Base-by-base conservation (phyloP, 2,113 vertebrate species). In the Aegithalos caudatus region DNA sequence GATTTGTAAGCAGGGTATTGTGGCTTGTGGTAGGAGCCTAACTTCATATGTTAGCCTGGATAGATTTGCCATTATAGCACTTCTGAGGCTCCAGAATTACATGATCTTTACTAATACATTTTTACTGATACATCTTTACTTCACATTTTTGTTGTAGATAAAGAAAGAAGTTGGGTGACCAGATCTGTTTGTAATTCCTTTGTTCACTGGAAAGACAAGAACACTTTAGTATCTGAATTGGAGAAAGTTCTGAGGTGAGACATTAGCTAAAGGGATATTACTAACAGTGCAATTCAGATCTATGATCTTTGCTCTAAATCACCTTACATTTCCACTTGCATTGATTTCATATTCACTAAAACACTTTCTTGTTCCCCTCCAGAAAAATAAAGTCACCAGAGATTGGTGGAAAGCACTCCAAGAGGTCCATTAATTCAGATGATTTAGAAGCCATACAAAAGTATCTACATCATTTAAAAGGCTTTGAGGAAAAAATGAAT, bases 321-420 rank as follows among this genome's bases (percentile, higher is more conserved):
- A 88, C 79, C 54, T 90, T 71, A 88, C 81, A 74, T 90, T 95
- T 97, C 89, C 44, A 77, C 91, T 97, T 91, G 40, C 79, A 79
- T 84, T 92, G 80, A 94, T 95, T 94, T 96, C 71, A 67, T 95
- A 95, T 97, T 96, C 94, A 88, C 92, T 95, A 90, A 95, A 95
- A 93, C 92, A 50, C 54, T 86, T 94, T 77, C 86, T 90, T 96
- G 50, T 67, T 65, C 44, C 57, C 62, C 87, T 96, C 78, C 71
- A 97, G 97, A 94, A 96, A 97, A 95, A 91, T 90, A 83, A 94
- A 95, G 60, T 87, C 87, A 76, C 81, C 67, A 61, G 84, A 88
- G 76, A 93, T 38, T 88, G 90, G 86, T 96, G 58, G 81, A 94
- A 96, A 92, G 90, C 23, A 48, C 19, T 94, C 85, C 92, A 96